Conservation (phyloP, 2,113 vertebrate species). For the Puntigrus tetrazona region DNA sequence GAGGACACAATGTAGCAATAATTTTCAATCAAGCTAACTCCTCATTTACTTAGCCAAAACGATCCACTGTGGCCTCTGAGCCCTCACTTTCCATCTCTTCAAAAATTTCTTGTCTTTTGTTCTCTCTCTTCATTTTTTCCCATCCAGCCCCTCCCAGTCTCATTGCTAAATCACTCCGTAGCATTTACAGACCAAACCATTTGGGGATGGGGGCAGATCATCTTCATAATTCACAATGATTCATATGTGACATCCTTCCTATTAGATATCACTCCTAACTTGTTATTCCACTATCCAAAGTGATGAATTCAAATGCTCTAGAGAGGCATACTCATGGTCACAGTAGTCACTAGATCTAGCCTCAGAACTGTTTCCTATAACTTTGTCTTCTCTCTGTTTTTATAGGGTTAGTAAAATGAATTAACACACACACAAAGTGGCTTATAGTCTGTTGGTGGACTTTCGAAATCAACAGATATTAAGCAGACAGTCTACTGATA, state of each 20-base stretch:
- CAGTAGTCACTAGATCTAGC: not conserved
- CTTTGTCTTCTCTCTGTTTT: not conserved
- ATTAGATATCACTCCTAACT: not conserved
- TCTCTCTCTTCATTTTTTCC: not conserved
- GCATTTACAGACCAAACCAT: slow-evolving; percentile 50
- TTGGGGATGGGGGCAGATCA: not conserved
- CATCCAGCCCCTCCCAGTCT: not conserved
- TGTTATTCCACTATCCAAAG: not conserved
- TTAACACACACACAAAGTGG: no score
- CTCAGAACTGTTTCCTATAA: not conserved
- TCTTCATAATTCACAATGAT: not conserved
- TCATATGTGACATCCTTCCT: not conserved
- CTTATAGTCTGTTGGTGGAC: no score
- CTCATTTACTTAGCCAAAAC: slow-evolving; percentile 41
- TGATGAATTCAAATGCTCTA: not conserved
- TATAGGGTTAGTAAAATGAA: not conserved
- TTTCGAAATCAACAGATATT: not conserved
- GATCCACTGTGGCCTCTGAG: slow-evolving; percentile 6
- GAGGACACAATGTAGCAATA: slow-evolving; percentile 41
- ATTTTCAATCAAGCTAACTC: slow-evolving; percentile 42
- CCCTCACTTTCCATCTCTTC: not conserved
- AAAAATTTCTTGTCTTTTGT: not conserved
- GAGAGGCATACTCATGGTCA: not conserved
- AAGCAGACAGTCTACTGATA: not conserved
- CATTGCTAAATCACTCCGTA: slow-evolving; percentile 56